These are phyloP conservation scores for Calameuta idolon DNA, from an alignment of 2,888 invertebrate genomes.

Conservation along the genomic window DNA sequence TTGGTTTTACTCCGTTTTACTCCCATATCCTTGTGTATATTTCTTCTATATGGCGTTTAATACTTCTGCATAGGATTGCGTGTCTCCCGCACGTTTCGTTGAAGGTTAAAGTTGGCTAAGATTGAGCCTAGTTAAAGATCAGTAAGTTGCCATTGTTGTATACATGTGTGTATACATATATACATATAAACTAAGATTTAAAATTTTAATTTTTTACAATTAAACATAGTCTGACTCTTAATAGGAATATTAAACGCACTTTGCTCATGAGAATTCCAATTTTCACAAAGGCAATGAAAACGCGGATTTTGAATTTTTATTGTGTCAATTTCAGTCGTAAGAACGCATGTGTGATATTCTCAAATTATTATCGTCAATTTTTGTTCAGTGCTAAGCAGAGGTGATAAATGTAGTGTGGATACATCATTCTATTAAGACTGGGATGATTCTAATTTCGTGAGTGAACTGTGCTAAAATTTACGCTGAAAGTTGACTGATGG, in stretches of 20 bases:
- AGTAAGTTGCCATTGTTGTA: background rate
- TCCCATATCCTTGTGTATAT: background rate
- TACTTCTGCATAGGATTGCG: background rate
- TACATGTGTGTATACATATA: too few species aligned
- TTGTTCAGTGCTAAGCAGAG: background rate
- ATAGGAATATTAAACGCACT: too few species aligned
- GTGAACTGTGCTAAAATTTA: background rate
- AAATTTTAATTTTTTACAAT: too few species aligned
- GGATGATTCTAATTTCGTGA: background rate
- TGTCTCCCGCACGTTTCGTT: background rate
- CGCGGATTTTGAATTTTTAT: background rate
- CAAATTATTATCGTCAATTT: background rate
- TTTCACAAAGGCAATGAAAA: too few species aligned
- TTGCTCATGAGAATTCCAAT: too few species aligned
- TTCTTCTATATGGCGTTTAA: background rate
- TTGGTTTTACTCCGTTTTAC: background rate
- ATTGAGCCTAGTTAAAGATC: background rate
- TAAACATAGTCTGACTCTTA: too few species aligned
- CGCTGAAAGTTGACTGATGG: background rate
- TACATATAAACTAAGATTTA: background rate
- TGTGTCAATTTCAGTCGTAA: background rate
- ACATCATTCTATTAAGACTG: background rate
- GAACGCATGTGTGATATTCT: background rate
- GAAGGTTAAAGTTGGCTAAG: background rate
- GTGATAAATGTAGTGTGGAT: background rate